A percentile compares a stretch with the other conserved stretches of the same genome.
Conservation (phyloP, 2,113 vertebrate genomes). For the Seriola dumerili region DNA sequence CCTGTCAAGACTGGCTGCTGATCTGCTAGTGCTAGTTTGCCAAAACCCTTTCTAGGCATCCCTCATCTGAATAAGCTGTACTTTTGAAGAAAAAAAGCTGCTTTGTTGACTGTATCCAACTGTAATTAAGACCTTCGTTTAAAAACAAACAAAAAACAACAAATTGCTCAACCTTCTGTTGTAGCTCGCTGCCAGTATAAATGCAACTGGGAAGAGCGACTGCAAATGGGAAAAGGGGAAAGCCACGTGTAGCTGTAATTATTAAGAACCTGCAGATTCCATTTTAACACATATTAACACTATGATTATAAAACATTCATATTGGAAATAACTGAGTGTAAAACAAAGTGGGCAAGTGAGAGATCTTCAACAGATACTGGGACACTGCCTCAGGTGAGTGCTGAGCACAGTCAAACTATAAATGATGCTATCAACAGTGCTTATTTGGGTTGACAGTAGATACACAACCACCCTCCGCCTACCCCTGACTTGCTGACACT, state of each 20-base stretch:
- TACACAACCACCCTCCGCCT: background rate
- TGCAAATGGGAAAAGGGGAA: background rate
- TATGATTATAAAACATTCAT: background rate
- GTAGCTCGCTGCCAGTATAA: slow-evolving; percentile 1
- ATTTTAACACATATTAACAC: too few species aligned
- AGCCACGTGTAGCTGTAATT: too few species aligned
- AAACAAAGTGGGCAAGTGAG: too few species aligned
- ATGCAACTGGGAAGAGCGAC: background rate
- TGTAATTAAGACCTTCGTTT: background rate
- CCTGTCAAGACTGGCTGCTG: background rate
- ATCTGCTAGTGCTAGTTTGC: background rate
- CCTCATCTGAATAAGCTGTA: slow-evolving; percentile 21
- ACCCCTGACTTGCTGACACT: slow-evolving; percentile 11
- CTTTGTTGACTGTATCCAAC: slow-evolving; percentile 15
- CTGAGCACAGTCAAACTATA: background rate
- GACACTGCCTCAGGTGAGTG: background rate
- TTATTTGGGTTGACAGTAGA: slow-evolving; percentile 44
- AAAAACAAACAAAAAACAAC: slow-evolving; percentile 8
- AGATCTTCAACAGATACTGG: background rate
- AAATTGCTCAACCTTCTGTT: slow-evolving; percentile 5
- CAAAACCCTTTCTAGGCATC: background rate
- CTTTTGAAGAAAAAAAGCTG: slow-evolving; percentile 21
- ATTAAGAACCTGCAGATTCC: too few species aligned
- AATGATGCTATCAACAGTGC: slow-evolving; percentile 4
- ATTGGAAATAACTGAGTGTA: background rate